phyloP scores from a whole-genome alignment of 2,113 vertebrate genomes.

The Ceratotherium simum region DNA sequence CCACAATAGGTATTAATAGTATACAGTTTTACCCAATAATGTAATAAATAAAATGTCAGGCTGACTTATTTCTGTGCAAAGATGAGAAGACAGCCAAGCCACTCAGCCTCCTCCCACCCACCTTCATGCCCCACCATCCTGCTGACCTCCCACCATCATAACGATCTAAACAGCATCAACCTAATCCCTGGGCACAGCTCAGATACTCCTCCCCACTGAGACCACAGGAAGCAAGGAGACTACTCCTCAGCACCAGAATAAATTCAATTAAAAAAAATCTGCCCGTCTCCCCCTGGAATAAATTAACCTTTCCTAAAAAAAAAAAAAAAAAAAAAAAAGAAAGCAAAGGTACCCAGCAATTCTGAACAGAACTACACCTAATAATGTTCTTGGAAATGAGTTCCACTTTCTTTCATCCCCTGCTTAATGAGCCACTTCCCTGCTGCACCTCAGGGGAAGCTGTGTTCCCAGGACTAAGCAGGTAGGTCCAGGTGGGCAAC shows the following conservation, averaged over 20 bases:
- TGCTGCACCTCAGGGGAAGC: neutral
- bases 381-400: slow-evolving; percentile 19
- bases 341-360: neutral
- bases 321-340: neutral
- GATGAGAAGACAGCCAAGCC: neutral
- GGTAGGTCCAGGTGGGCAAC: neutral
- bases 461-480: neutral
- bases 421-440: neutral
- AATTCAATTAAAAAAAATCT: slow-evolving; percentile 32
- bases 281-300: neutral
- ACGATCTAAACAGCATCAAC: slow-evolving; percentile 22
- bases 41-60: slow-evolving; percentile 14
- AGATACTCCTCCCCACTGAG: neutral
- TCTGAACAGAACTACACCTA: slow-evolving; percentile 66
- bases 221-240: neutral
- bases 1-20: neutral
- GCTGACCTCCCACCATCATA: neutral
- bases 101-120: neutral
- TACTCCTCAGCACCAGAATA: slow-evolving; percentile 7
- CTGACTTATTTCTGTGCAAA: slow-evolving; percentile 1
- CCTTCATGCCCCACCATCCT: neutral
- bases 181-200: neutral
- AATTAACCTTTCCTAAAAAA: neutral
- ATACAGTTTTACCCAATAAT: neutral
- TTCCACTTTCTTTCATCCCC: slow-evolving; percentile 48